Evolutionary conservation across 2,797 vertebrate genomes (phyloP).

Genomic region (Tragelaphus oryx): DNA sequence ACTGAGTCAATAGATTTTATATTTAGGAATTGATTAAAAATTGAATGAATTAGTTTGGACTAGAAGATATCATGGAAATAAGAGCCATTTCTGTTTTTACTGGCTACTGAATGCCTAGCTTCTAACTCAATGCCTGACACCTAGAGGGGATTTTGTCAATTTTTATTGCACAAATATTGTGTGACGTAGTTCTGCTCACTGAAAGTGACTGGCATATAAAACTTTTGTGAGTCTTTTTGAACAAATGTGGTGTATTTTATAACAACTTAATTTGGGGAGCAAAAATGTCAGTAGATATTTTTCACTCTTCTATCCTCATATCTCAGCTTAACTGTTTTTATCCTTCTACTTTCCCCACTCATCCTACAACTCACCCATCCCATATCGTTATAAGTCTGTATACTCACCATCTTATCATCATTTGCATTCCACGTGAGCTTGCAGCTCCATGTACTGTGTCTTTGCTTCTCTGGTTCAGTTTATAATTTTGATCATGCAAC

Average conservation of each 20-base stretch:
- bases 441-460: not conserved
- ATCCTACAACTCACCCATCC: not conserved
- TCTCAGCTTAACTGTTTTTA: not conserved
- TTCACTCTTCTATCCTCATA: not conserved
- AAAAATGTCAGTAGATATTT: not conserved
- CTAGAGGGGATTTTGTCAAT: not conserved
- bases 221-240: not conserved
- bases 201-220: not conserved
- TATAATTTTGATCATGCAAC: not conserved
- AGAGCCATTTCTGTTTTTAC: not conserved
- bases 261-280: not conserved
- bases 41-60: not conserved
- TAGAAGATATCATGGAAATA: conserved; percentile 12
- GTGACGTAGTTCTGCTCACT: not conserved
- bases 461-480: not conserved
- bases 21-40: conserved; percentile 36
- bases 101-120: not conserved
- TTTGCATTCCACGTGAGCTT: not conserved
- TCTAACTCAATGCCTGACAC: not conserved
- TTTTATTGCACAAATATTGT: not conserved
- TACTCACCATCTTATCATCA: not conserved
- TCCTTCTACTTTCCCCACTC: not conserved
- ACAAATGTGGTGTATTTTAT: not conserved
- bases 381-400: not conserved
- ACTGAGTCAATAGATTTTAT: not conserved